Percentiles rank a stretch among this genome's conserved stretches.
Evolutionary conservation across 2,888 invertebrate species (phyloP).

Genomic region (Hanleya hanleyi): DNA sequence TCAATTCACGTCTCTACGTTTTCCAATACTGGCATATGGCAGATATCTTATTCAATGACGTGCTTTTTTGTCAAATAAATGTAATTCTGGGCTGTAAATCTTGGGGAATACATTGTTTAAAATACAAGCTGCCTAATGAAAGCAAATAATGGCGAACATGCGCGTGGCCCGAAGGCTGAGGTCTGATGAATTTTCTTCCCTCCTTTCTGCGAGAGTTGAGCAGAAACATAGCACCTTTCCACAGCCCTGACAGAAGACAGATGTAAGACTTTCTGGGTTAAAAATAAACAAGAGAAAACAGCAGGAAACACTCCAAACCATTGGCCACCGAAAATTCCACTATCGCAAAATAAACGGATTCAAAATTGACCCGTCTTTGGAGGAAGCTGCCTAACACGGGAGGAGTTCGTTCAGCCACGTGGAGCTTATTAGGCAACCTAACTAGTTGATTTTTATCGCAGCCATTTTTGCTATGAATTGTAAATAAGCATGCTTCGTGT

Average conservation of each 20-base stretch:
- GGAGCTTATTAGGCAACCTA: background rate
- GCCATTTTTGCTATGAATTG: conserved; percentile 44
- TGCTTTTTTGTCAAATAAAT: background rate
- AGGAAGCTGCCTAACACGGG: background rate
- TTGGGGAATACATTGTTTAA: background rate
- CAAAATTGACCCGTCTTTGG: background rate
- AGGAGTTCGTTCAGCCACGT: background rate
- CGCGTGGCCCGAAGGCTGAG: background rate
- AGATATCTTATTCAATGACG: background rate
- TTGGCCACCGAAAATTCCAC: background rate
- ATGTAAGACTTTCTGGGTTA: background rate
- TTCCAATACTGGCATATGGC: conserved; percentile 7
- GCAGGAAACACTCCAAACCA: conserved; percentile 14
- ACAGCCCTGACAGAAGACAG: background rate
- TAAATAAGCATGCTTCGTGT: conserved; percentile 46
- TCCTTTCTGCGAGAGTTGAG: background rate
- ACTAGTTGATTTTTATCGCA: conserved; percentile 39
- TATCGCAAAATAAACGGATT: background rate
- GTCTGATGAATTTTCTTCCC: background rate
- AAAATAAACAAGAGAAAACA: conserved; percentile 6
- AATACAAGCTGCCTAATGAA: background rate
- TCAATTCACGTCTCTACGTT: too few species aligned
- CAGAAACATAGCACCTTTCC: background rate
- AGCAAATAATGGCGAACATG: background rate
- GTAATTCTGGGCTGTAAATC: background rate